A percentile compares a stretch with the other conserved stretches of the same genome.
Evolutionary conservation across 1,140 invertebrate genomes (phyloP).

Genomic region (Rhyzopertha dominica): DNA sequence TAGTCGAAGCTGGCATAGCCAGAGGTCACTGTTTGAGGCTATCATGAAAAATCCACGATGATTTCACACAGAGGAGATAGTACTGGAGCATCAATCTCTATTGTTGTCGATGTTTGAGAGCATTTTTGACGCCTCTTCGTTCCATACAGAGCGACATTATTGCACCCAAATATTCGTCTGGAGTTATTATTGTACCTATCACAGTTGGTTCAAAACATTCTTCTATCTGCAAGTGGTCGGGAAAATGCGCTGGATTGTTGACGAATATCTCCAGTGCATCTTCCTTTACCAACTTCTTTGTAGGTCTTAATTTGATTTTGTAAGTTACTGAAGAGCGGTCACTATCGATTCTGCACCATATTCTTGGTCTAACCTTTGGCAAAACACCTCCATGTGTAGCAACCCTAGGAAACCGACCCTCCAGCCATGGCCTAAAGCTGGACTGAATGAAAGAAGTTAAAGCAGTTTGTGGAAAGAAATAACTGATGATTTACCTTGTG

Average conservation of each 20-base stretch:
- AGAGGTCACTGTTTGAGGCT: conserved; percentile 77
- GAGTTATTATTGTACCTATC: conserved; percentile 80
- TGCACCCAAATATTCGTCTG: conserved; percentile 65
- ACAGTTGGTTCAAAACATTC: conserved; percentile 88
- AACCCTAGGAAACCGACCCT: conserved; percentile 89
- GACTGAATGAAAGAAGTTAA: too few species aligned
- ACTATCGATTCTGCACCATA: conserved; percentile 83
- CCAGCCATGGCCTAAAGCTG: conserved; percentile 92
- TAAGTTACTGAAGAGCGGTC: conserved; percentile 92
- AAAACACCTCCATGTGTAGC: conserved; percentile 95
- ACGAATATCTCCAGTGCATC: conserved; percentile 55
- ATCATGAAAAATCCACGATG: conserved; percentile 93
- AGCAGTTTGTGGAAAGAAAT: too few species aligned
- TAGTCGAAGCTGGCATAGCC: conserved; percentile 99
- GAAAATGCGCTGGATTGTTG: conserved; percentile 81
- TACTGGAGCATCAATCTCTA: conserved; percentile 77
- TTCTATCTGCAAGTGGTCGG: conserved; percentile 60
- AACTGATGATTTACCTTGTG: too few species aligned
- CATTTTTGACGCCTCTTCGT: conserved; percentile 70
- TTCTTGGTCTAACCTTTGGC: conserved; percentile 90
- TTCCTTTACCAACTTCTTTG: conserved; percentile 61
- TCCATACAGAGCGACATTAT: conserved; percentile 72
- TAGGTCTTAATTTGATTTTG: conserved; percentile 66
- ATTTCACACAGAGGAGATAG: conserved; percentile 89
- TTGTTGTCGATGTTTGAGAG: conserved; percentile 76